phyloP scores from a whole-genome alignment of 2,113 vertebrate genomes.

The Pelecanus crispus region DNA sequence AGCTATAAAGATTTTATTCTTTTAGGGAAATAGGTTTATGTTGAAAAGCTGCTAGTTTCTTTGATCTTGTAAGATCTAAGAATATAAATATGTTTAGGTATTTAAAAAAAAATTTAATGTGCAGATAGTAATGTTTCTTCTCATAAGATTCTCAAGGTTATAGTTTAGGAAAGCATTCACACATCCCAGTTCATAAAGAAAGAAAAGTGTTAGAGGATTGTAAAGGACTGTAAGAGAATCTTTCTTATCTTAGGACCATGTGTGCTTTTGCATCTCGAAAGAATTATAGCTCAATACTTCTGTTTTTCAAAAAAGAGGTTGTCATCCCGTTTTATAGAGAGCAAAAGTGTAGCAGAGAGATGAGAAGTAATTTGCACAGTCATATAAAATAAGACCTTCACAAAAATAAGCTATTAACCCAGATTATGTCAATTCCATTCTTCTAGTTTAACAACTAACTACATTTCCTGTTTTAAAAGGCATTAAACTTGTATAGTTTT shows the following conservation, averaged over 20 bases:
- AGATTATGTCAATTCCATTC: background rate
- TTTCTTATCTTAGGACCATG: background rate
- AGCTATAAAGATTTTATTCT: background rate
- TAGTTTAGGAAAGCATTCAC: background rate
- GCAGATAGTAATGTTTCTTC: background rate
- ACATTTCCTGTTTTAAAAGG: background rate
- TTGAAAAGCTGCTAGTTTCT: background rate
- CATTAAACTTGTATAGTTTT: background rate
- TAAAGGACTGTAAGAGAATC: background rate
- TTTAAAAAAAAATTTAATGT: background rate
- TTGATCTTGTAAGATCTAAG: background rate
- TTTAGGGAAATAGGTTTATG: background rate
- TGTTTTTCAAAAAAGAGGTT: background rate
- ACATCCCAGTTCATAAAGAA: background rate
- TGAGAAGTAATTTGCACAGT: background rate
- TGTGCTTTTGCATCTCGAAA: background rate
- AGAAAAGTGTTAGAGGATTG: background rate
- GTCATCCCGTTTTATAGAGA: background rate
- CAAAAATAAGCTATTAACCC: background rate
- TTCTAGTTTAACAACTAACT: background rate
- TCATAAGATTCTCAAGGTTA: background rate
- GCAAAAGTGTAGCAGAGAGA: background rate
- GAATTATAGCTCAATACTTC: background rate
- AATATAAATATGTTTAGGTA: background rate
- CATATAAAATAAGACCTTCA: background rate